A percentile compares a stretch with the other conserved stretches of the same genome.
These are phyloP conservation scores for Lasioglossum marginatum DNA, from an alignment of 2,888 invertebrate species.

Conservation along the genomic window DNA sequence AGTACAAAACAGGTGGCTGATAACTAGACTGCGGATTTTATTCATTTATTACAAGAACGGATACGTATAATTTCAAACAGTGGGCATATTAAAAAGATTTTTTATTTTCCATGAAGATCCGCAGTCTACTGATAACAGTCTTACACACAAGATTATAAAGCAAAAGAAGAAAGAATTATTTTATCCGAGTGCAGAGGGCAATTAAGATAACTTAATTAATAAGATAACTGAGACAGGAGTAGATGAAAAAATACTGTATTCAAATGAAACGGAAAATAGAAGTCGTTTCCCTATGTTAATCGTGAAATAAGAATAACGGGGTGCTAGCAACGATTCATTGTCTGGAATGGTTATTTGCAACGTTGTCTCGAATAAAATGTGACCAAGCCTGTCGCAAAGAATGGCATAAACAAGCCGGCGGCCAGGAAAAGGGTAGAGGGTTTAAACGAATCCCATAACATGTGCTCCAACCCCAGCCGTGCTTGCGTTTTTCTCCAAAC, in stretches of 20 bases:
- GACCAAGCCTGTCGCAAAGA: constrained; percentile 9
- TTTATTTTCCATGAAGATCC: no score
- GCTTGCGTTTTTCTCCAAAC: constrained; percentile 37
- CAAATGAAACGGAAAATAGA: neutral
- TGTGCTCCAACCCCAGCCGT: constrained; percentile 14
- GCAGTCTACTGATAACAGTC: no score
- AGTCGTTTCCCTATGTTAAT: neutral
- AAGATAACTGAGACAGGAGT: neutral
- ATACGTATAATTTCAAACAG: no score
- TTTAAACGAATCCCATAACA: constrained; percentile 24
- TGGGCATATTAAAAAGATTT: no score
- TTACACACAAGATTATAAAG: no score
- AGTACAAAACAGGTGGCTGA: no score
- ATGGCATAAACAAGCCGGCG: constrained; percentile 36
- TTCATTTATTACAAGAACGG: no score
- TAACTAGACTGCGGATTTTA: no score
- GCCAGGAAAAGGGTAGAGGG: constrained; percentile 9
- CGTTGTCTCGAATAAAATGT: neutral
- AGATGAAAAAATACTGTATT: neutral
- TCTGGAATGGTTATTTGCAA: neutral
- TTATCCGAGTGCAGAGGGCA: no score
- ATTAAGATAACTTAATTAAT: neutral
- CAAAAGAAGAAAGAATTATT: no score
- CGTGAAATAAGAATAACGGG: neutral
- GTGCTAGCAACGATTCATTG: neutral